phyloP scores from a whole-genome alignment of 92 coral and sea anemone genomes.

The Zoanthus gigantus region DNA sequence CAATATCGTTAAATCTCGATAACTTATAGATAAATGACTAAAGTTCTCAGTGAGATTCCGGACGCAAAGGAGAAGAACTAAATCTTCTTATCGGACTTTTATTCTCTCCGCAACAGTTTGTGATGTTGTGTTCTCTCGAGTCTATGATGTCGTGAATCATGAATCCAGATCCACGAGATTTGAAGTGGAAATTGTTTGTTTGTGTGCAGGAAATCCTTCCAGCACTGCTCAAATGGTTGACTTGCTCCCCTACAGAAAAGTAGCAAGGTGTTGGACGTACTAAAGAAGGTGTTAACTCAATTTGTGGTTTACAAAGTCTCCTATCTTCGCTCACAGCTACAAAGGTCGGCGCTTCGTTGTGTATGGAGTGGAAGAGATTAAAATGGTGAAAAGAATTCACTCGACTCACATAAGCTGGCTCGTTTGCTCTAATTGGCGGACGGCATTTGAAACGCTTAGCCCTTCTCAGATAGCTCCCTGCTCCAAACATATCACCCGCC shows the following conservation, averaged over 20 bases:
- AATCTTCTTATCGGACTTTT: not conserved
- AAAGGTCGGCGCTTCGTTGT: constrained; percentile 19
- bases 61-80: not conserved
- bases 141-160: constrained; percentile 61
- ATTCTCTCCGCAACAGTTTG: not conserved
- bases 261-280: constrained; percentile 31
- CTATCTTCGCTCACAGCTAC: constrained; percentile 7
- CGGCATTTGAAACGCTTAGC: constrained; percentile 97
- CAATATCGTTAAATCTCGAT: not conserved
- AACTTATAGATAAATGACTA: not conserved
- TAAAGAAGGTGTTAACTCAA: constrained; percentile 36
- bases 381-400: constrained; percentile 96
- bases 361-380: constrained; percentile 75
- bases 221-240: constrained; percentile 12
- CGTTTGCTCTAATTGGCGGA: constrained; percentile 88
- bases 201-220: constrained; percentile 37
- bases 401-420: constrained; percentile 91
- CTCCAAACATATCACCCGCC: constrained; percentile 98
- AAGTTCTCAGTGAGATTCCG: constrained; percentile 4
- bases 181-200: constrained; percentile 39
- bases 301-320: constrained; percentile 37
- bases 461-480: constrained; percentile 93
- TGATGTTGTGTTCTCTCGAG: constrained; percentile 18
- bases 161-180: constrained; percentile 60
- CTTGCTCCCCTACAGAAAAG: not conserved